Conservation (phyloP, 2,113 vertebrate species). For the Archocentrus centrarchus region DNA sequence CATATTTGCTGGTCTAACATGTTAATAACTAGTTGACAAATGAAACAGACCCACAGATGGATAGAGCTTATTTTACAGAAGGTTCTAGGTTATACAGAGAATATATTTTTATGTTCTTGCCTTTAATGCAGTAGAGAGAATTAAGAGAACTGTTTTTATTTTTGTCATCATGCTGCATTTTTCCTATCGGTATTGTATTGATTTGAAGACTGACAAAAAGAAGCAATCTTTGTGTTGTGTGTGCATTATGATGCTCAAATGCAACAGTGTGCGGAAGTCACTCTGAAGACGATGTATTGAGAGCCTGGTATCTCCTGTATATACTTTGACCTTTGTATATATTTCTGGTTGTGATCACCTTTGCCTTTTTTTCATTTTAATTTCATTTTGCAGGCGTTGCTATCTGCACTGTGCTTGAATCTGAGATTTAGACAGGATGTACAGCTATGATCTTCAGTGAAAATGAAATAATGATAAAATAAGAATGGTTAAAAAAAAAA, state of each 20-base stretch:
- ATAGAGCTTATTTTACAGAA: slow-evolving; percentile 65
- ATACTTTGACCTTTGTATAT: slow-evolving; percentile 84
- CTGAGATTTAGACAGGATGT: slow-evolving; percentile 83
- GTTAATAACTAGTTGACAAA: slow-evolving; percentile 6
- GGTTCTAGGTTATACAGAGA: slow-evolving; percentile 64
- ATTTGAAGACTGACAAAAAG: slow-evolving; percentile 58
- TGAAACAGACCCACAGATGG: slow-evolving; percentile 50
- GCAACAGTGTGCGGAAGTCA: slow-evolving; percentile 61
- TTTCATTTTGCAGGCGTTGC: slow-evolving; percentile 82
- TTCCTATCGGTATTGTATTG: slow-evolving; percentile 71
- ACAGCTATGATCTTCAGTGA: slow-evolving; percentile 83
- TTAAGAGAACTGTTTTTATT: slow-evolving; percentile 46
- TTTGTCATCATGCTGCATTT: slow-evolving; percentile 76
- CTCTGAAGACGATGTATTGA: slow-evolving; percentile 55
- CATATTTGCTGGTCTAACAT: slow-evolving; percentile 46
- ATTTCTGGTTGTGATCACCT: slow-evolving; percentile 83
- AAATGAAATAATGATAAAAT: slow-evolving; percentile 73
- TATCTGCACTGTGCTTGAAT: slow-evolving; percentile 87
- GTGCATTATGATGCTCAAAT: slow-evolving; percentile 70
- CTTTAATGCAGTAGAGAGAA: slow-evolving; percentile 64
- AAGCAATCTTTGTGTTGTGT: slow-evolving; percentile 71
- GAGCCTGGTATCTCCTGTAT: slow-evolving; percentile 77
- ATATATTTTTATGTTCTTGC: slow-evolving; percentile 77
- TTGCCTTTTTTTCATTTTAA: slow-evolving; percentile 75
- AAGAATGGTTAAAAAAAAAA: slow-evolving; percentile 62